phyloP scores from a whole-genome alignment of 2,888 invertebrate genomes.

The Meliscaeva auricollis region DNA sequence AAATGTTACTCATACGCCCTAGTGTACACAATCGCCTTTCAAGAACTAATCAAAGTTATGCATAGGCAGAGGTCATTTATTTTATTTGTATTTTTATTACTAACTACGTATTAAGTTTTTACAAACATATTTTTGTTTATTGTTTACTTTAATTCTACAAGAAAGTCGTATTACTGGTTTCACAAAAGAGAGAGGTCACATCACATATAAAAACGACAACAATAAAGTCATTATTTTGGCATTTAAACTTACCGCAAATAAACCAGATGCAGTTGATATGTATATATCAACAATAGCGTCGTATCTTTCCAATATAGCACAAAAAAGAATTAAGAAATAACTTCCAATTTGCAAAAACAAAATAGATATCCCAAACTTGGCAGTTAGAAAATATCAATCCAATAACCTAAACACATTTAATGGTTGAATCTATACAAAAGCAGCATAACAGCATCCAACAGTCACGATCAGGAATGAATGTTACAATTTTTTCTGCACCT shows the following conservation, averaged over 20 bases:
- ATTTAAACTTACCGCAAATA: constrained; percentile 22
- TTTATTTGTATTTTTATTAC: not conserved
- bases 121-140: too few species aligned
- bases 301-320: not conserved
- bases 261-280: not conserved
- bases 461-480: constrained; percentile 39
- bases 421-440: not conserved
- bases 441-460: constrained; percentile 12
- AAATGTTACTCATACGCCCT: constrained; percentile 7
- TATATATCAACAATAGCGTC: not conserved
- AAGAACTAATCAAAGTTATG: not conserved
- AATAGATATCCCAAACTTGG: not conserved
- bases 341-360: constrained; percentile 15
- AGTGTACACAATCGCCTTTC: not conserved
- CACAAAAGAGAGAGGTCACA: not conserved
- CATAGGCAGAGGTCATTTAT: not conserved
- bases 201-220: not conserved
- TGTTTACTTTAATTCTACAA: not conserved
- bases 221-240: constrained; percentile 8
- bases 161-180: constrained; percentile 4
- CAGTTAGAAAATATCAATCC: constrained; percentile 6
- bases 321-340: not conserved
- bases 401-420: not conserved
- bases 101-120: not conserved
- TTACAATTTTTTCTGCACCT: constrained; percentile 57